Evolutionary conservation across 2,888 invertebrate species (phyloP), one percentile per base, ranked within the genome.

Genomic region (Heteropelma amictum): DNA sequence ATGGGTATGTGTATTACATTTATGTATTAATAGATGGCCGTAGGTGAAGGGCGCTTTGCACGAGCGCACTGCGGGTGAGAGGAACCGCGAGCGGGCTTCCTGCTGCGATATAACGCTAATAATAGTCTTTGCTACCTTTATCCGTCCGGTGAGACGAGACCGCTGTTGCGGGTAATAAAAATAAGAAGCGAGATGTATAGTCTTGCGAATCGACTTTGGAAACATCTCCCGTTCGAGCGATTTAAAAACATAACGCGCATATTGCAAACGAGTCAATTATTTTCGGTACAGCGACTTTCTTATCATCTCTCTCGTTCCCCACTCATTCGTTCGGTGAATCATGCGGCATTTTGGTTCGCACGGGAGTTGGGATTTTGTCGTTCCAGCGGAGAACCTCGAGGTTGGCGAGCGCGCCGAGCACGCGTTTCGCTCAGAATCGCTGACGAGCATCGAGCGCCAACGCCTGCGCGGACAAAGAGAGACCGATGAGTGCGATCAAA

Each of bases 81-180:
- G 60, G 68, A 64, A 69, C 64, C 64, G 65, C 56, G 70, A 42
- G 45, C 35, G 69, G 68, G 71, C 78, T 80, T 79, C 78, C 80
- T 78, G 72, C 77, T 77, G 77, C 78, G 79, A 80, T 80, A 78
- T 77, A 76, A 73, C 78, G 79, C 80, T 80, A 81, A 81, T 80
- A 81, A 81, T 81, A 79, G 78, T 77, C 72, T 72, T 71, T 51
- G 65, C 60, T 79, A 78, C 79, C 78, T 80, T 79, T 79, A 76
- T 78, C 77, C 73, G 77, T 78, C 77, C 71, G 51, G 63, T 64
- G 54, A 61, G 71, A 28, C 28, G 54, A 61, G 71, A 28, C 28
- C 49, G 54, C 56, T 28, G 64, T 51, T 38, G 35, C 38, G 40
- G 40, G 45, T 56, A 30, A 61, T 35, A 61, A 21, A 61, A 38